A percentile compares a stretch with the other conserved stretches of the same genome.
Conservation (phyloP, 2,888 invertebrate species). For the Pachydiplax longipennis region DNA sequence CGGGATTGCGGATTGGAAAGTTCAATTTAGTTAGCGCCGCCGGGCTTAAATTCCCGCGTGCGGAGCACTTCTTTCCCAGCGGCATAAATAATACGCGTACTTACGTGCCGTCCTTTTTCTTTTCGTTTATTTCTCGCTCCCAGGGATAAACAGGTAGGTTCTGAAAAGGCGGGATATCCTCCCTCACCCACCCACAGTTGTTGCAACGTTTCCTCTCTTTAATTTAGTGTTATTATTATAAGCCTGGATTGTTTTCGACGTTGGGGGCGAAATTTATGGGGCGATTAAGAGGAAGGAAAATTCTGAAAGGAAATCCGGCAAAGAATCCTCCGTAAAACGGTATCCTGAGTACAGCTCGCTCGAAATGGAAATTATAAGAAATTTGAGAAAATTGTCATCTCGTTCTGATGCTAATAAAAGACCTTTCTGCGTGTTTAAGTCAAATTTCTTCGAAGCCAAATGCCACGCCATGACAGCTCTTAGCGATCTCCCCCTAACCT, state of each 20-base stretch:
- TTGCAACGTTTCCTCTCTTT: neutral
- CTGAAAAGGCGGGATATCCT: neutral
- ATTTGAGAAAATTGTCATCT: no score
- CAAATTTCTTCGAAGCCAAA: no score
- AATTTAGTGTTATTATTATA: neutral
- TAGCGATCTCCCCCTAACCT: no score
- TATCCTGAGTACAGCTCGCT: neutral
- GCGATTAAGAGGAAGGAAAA: neutral
- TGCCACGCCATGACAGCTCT: no score
- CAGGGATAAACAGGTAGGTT: neutral
- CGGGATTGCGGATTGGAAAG: neutral
- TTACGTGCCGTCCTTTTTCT: neutral
- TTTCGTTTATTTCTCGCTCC: neutral
- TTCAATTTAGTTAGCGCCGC: neutral
- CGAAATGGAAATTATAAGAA: no score
- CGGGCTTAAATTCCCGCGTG: neutral
- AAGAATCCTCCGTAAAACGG: neutral
- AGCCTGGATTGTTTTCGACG: neutral
- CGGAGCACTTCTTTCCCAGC: neutral
- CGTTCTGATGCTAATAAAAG: no score
- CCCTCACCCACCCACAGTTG: neutral
- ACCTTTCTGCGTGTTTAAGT: no score
- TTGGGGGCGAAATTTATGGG: neutral
- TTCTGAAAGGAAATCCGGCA: neutral
- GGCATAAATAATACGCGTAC: neutral